Base-by-base conservation (phyloP, 2,888 invertebrate species). In the Xanthia icteritia region DNA sequence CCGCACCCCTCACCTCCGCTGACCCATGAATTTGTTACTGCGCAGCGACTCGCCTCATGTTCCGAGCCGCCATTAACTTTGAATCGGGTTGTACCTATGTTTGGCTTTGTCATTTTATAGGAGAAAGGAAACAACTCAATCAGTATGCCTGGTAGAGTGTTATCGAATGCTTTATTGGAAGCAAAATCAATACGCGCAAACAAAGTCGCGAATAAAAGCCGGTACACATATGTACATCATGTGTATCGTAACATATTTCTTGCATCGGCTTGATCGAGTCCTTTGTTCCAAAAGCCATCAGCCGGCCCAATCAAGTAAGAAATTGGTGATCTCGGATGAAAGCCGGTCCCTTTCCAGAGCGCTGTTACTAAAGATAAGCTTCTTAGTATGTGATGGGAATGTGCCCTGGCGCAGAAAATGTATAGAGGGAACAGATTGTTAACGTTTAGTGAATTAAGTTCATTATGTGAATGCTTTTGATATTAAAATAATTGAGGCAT, bases 281-380 rank as follows among this genome's bases (percentile, higher is more conserved):
- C 92, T 94, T 96, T 96, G 95, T 95, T 94, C 92, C 89, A 86
- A 93, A 95, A 95, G 93, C 96, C 94, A 96, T 96, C 95, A 95
- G 90, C 90, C 91, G 90, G 93, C 91, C 93, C 94, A 95, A 95
- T 96, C 95, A 95, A 95, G 95, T 95, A 96, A 95, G 95, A 96
- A 96, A 96, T 96, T 95, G 95, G 93, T 94, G 94, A 94, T 94
- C 94, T 93, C 92, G 90, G 84, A 87, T 90, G 90, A 91, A 91
- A 89, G 89, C 84, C 80, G 84, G 87, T 89, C 88, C 91, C 89
- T 91, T 91, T 91, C 88, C 86, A 90, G 86, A 90, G 89, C 91
- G 89, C 93, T 93, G 94, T 92, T 92, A 89, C 90, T 88, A 82
- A 88, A 94, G 95, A 95, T 94, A 95, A 94, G 94, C 93, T 92